A percentile compares a stretch with the other conserved stretches of the same genome.
phyloP scores from a whole-genome alignment of 2,888 invertebrate genomes.

The Odontocolon sp. region DNA sequence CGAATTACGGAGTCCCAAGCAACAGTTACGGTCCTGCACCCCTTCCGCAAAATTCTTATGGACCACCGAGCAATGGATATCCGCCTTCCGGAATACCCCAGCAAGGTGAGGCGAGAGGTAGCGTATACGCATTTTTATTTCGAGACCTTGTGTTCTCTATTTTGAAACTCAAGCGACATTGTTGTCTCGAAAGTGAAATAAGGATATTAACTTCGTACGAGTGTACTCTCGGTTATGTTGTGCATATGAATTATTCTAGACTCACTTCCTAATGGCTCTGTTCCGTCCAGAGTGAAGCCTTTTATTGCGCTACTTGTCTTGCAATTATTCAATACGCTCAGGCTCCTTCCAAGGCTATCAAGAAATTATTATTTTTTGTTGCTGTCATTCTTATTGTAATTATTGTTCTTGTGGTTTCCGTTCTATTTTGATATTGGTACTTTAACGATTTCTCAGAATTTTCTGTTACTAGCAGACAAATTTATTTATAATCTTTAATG shows the following conservation, averaged over 20 bases:
- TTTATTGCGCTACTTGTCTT: constrained; percentile 17
- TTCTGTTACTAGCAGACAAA: not conserved
- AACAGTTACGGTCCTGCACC: constrained; percentile 46
- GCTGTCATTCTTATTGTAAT: constrained; percentile 16
- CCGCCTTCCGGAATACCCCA: constrained; percentile 59
- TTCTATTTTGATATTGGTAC: not conserved
- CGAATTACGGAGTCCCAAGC: constrained; percentile 47
- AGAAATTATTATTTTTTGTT: constrained; percentile 17
- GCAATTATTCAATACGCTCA: constrained; percentile 40
- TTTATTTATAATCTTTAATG: not conserved
- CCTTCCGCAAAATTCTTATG: constrained; percentile 64
- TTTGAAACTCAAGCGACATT: not conserved
- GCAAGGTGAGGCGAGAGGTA: constrained; percentile 77
- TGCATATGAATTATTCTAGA: constrained; percentile 34
- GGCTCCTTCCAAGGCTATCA: constrained; percentile 30
- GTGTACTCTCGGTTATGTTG: not conserved
- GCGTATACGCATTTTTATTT: constrained; percentile 57
- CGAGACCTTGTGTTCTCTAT: not conserved
- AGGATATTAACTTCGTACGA: not conserved
- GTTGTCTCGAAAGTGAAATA: not conserved
- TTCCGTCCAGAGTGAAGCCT: constrained; percentile 9
- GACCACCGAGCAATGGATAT: constrained; percentile 66
- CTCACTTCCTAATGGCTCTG: constrained; percentile 25
- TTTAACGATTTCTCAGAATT: not conserved
- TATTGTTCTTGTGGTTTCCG: not conserved